These are phyloP conservation scores for Drosophila pseudotakahashii DNA, from an alignment of 2,888 invertebrate species.

Conservation along the genomic window DNA sequence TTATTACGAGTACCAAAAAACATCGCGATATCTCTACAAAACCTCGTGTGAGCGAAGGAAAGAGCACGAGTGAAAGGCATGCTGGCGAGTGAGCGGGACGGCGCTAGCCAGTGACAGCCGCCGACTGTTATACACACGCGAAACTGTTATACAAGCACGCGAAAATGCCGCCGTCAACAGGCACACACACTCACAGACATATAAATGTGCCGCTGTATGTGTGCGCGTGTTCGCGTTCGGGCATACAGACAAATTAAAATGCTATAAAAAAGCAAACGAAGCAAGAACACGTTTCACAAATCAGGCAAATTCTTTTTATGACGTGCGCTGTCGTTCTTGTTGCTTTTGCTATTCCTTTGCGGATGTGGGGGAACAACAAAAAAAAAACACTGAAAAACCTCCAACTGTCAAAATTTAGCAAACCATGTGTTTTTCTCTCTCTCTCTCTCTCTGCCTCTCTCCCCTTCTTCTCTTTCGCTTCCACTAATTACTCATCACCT, in stretches of 20 bases:
- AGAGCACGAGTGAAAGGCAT: conserved; percentile 33
- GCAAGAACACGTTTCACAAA: conserved; percentile 78
- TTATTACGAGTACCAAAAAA: neutral
- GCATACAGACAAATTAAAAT: conserved; percentile 79
- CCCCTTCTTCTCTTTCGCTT: conserved; percentile 10
- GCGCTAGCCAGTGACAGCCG: conserved; percentile 56
- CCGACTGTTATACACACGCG: conserved; percentile 42
- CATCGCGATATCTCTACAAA: conserved; percentile 9
- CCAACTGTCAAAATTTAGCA: conserved; percentile 26
- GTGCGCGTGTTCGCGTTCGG: conserved; percentile 60
- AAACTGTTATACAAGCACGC: conserved; percentile 68
- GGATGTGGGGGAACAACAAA: conserved; percentile 24
- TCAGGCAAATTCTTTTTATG: conserved; percentile 77
- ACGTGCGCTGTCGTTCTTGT: conserved; percentile 60
- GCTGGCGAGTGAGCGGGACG: conserved; percentile 28
- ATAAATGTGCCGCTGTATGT: conserved; percentile 29
- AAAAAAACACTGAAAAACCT: conserved; percentile 1
- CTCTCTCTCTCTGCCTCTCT: conserved; percentile 3
- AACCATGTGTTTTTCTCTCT: conserved; percentile 45
- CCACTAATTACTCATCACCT: conserved; percentile 71
- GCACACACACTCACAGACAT: conserved; percentile 32
- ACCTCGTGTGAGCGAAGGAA: conserved; percentile 36
- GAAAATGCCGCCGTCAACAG: conserved; percentile 51
- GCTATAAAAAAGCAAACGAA: conserved; percentile 79
- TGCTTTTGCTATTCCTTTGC: conserved; percentile 42